Conservation (phyloP, 2,888 invertebrate genomes). For the Hololepta plana region DNA sequence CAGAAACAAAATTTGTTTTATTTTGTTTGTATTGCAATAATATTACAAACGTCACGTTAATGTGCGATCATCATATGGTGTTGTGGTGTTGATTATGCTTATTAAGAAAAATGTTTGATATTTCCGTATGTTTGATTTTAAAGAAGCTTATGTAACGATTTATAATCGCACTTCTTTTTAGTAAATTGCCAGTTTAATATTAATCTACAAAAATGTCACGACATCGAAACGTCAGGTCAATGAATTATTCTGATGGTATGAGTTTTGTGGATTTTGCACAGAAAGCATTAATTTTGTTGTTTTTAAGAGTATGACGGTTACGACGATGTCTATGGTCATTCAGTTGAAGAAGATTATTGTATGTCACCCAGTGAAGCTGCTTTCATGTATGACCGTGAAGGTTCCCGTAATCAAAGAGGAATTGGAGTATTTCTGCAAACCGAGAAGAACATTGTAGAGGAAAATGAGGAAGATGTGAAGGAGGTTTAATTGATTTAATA, state of each 20-base stretch:
- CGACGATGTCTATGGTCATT: constrained; percentile 84
- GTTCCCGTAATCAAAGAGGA: constrained; percentile 37
- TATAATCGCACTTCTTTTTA: no score
- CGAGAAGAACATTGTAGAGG: constrained; percentile 53
- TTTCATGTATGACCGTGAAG: constrained; percentile 68
- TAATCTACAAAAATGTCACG: constrained; percentile 55
- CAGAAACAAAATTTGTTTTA: no score
- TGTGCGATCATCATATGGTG: no score
- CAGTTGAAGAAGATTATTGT: constrained; percentile 82
- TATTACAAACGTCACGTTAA: no score
- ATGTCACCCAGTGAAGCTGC: constrained; percentile 76
- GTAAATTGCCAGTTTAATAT: no score
- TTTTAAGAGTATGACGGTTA: constrained; percentile 70
- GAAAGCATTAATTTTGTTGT: constrained; percentile 3
- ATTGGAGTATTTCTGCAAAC: constrained; percentile 52
- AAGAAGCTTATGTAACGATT: no score
- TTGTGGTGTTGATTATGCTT: no score
- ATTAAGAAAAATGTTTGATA: no score
- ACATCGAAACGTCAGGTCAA: constrained; percentile 67
- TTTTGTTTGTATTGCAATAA: no score
- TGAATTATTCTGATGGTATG: constrained; percentile 66
- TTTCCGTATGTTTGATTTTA: no score
- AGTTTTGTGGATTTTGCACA: not conserved
- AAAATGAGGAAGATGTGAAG: constrained; percentile 33
- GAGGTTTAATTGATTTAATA: constrained; percentile 2